Percentiles rank a stretch among this genome's conserved stretches.
Conservation (phyloP, 2,797 vertebrate species). For the Lophotriccus pileatus region DNA sequence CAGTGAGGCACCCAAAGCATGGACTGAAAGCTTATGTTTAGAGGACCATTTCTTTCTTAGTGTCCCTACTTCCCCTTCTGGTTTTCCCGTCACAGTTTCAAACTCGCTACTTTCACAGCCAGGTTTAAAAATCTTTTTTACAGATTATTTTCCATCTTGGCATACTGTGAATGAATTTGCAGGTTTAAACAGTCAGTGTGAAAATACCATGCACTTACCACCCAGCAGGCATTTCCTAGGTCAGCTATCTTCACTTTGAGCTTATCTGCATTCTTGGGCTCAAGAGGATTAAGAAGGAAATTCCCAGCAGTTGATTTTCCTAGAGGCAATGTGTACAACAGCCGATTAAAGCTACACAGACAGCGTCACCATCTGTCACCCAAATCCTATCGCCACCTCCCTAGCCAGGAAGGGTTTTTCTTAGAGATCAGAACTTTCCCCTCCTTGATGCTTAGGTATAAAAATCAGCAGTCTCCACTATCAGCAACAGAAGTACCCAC, state of each 20-base stretch:
- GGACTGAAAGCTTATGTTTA: not conserved
- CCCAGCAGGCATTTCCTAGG: slow-evolving; percentile 98
- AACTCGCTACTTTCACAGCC: not conserved
- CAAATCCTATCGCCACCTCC: not conserved
- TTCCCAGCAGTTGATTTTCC: slow-evolving; percentile 89
- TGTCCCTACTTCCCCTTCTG: not conserved
- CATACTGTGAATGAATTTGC: not conserved
- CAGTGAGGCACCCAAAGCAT: not conserved
- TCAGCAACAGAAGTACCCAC: not conserved
- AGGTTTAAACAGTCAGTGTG: not conserved
- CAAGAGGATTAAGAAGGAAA: slow-evolving; percentile 95
- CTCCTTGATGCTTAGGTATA: not conserved
- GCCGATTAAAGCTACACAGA: slow-evolving; percentile 15
- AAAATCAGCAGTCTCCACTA: not conserved
- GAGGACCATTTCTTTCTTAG: not conserved
- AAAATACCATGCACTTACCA: slow-evolving; percentile 83
- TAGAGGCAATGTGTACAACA: slow-evolving; percentile 59
- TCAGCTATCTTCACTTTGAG: slow-evolving; percentile 99
- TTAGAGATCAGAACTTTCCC: not conserved
- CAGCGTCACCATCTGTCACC: slow-evolving; percentile 19
- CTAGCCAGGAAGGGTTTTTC: not conserved
- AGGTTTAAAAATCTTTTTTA: not conserved
- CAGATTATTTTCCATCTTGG: not conserved
- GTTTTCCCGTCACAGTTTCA: not conserved
- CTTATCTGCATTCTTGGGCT: slow-evolving; percentile 92